Percentiles rank a stretch among this genome's conserved stretches.
These are phyloP conservation scores for Denticeps clupeoides DNA, from an alignment of 2,797 vertebrate genomes.

Conservation along the genomic window DNA sequence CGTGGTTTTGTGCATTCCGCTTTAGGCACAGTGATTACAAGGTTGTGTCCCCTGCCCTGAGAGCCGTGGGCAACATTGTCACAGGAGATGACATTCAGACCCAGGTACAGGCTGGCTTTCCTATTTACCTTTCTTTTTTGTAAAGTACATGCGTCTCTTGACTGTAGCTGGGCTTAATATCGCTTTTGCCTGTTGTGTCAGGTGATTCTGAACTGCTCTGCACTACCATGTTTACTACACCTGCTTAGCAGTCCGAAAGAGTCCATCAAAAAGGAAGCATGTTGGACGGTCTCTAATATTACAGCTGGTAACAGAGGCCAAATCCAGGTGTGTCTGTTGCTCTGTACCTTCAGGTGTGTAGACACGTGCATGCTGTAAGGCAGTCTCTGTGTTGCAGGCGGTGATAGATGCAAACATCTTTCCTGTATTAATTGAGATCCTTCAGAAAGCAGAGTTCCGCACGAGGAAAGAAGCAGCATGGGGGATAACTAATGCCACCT, in stretches of 20 bases:
- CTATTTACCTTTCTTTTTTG: background rate
- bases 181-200: slow-evolving; percentile 26
- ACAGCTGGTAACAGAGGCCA: slow-evolving; percentile 83
- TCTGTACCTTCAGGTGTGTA: background rate
- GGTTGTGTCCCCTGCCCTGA: slow-evolving; percentile 81
- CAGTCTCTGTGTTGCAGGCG: slow-evolving; percentile 44
- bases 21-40: slow-evolving; percentile 82
- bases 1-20: background rate
- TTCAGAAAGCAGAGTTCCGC: slow-evolving; percentile 87
- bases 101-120: slow-evolving; percentile 56
- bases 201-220: slow-evolving; percentile 85
- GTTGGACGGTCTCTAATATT: slow-evolving; percentile 87
- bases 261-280: slow-evolving; percentile 82
- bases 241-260: slow-evolving; percentile 84
- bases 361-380: background rate
- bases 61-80: slow-evolving; percentile 85
- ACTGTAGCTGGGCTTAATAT: background rate
- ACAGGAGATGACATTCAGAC: slow-evolving; percentile 87
- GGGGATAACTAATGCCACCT: slow-evolving; percentile 82
- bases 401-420: slow-evolving; percentile 87
- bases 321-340: slow-evolving; percentile 63
- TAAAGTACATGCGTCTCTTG: background rate
- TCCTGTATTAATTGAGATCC: slow-evolving; percentile 79
- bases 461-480: slow-evolving; percentile 84
- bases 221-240: slow-evolving; percentile 79